Conservation (phyloP, 2,113 vertebrate species). For the Syrrhaptes paradoxus region DNA sequence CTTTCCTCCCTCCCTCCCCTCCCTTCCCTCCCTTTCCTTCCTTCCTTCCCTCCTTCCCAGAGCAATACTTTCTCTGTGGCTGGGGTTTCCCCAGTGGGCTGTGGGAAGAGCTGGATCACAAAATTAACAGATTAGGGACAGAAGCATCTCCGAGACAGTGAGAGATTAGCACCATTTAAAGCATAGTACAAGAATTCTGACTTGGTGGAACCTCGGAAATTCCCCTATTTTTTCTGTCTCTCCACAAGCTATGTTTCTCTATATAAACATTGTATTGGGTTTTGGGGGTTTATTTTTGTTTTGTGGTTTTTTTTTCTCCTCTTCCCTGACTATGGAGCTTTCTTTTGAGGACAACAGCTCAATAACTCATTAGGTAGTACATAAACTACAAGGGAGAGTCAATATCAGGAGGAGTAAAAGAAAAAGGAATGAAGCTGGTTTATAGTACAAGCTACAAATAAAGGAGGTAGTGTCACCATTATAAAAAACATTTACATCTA, state of each 20-base stretch:
- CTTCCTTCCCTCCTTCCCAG: too few relatives aligned
- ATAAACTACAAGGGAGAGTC: neutral
- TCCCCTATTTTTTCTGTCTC: rapidly evolving
- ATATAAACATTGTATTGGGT: rapidly evolving
- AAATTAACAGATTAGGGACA: neutral
- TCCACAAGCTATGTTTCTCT: neutral
- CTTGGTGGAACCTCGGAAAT: neutral
- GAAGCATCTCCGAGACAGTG: neutral
- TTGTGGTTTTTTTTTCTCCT: neutral
- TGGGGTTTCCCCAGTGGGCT: neutral
- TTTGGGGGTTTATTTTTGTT: neutral
- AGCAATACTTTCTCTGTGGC: neutral
- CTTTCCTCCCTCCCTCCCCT: neutral
- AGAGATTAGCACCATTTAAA: neutral
- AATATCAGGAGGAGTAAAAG: neutral
- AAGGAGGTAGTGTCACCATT: neutral
- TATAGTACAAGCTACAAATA: neutral
- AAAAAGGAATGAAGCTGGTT: neutral
- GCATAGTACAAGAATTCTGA: neutral
- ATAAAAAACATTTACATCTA: neutral
- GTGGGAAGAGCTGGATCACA: neutral
- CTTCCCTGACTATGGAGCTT: neutral
- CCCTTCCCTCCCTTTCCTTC: too few relatives aligned
- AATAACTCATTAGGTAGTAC: neutral
- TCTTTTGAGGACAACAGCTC: neutral